Evolutionary conservation across 2,113 vertebrate genomes (phyloP).

Genomic region (Formicarius rufipectus): DNA sequence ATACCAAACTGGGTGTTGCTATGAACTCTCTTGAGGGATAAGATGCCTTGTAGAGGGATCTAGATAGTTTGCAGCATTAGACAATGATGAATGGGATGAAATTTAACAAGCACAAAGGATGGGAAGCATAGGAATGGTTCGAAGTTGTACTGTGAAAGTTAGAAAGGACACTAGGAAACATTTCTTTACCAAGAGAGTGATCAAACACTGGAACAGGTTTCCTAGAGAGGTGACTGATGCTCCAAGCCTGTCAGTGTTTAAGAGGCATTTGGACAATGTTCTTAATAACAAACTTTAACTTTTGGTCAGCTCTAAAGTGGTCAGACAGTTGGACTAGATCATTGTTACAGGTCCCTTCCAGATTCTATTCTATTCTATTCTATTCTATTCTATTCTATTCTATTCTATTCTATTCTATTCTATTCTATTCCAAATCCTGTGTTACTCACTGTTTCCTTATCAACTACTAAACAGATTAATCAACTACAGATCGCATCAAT

Average conservation of each 20-base stretch:
- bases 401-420: background rate
- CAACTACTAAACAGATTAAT: background rate
- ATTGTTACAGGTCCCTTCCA: background rate
- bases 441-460: background rate
- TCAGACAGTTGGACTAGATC: background rate
- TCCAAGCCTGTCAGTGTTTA: background rate
- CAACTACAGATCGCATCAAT: background rate
- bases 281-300: rapidly evolving
- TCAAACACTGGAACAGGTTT: background rate
- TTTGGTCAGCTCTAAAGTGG: background rate
- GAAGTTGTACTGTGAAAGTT: background rate
- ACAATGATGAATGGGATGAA: background rate
- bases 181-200: background rate
- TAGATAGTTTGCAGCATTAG: background rate
- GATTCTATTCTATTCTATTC: background rate
- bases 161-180: background rate
- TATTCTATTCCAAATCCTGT: background rate
- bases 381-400: background rate
- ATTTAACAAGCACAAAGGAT: background rate
- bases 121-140: background rate
- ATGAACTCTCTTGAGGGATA: background rate
- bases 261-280: background rate
- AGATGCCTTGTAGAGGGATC: background rate
- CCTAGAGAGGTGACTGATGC: background rate
- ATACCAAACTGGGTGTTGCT: background rate